phyloP scores from a whole-genome alignment of 2,888 invertebrate species.

The Drosophila lacicola region DNA sequence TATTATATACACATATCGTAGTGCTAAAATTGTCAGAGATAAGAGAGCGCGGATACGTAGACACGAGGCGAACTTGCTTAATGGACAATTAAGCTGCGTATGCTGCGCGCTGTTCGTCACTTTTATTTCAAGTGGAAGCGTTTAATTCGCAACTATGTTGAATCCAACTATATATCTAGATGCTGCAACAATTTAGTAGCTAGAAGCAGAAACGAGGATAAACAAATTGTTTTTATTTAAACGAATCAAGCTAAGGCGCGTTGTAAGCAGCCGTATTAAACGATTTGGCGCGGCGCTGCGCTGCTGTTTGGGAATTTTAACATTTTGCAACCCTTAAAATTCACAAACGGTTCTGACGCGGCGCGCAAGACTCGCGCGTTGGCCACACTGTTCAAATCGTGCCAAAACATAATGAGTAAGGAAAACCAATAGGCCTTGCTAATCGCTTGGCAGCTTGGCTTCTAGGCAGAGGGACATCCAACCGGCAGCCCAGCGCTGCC shows the following conservation, averaged over 20 bases:
- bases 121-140: conserved; percentile 35
- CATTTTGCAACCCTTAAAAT: conserved; percentile 39
- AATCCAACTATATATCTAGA: conserved; percentile 4
- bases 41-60: not conserved
- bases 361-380: conserved; percentile 1
- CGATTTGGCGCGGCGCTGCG: not conserved
- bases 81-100: conserved; percentile 67
- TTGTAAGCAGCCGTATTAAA: conserved; percentile 14
- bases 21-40: conserved; percentile 34
- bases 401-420: conserved; percentile 84
- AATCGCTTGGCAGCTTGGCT: conserved; percentile 81
- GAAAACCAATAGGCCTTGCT: conserved; percentile 82
- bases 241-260: conserved; percentile 48
- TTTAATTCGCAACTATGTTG: conserved; percentile 15
- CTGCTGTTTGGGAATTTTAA: conserved; percentile 35
- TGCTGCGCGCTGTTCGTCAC: conserved; percentile 12
- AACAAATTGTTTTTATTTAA: conserved; percentile 48
- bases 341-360: conserved; percentile 58
- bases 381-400: conserved; percentile 37
- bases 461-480: conserved; percentile 70
- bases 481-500: no score
- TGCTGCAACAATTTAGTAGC: conserved; percentile 7
- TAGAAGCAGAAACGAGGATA: not conserved
- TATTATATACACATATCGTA: conserved; percentile 1
- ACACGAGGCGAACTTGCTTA: conserved; percentile 10